phyloP scores from a whole-genome alignment of 2,888 invertebrate genomes.

The Brachyptera risi region DNA sequence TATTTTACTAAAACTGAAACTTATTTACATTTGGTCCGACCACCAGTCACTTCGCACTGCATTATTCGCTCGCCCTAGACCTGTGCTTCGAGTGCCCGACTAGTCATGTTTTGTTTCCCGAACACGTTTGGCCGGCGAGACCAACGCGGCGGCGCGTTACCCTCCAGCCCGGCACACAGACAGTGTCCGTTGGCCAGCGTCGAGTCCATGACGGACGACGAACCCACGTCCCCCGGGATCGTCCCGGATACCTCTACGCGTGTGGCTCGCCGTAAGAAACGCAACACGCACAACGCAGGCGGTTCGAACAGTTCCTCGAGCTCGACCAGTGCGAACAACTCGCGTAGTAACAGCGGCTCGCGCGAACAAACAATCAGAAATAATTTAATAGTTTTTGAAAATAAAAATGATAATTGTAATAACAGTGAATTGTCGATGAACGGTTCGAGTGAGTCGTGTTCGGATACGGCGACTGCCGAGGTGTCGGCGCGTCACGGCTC shows the following conservation, averaged over 20 bases:
- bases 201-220: constrained; percentile 36
- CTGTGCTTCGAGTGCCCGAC: no score
- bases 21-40: no score
- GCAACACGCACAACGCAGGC: neutral
- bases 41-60: no score
- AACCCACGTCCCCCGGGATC: constrained; percentile 33
- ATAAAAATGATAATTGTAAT: no score
- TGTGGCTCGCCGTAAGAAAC: neutral
- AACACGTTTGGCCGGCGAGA: constrained; percentile 48
- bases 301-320: neutral
- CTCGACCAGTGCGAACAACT: constrained; percentile 22
- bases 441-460: constrained; percentile 11
- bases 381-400: no score
- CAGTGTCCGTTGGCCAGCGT: constrained; percentile 36
- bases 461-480: neutral
- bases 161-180: neutral
- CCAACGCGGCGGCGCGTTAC: constrained; percentile 39
- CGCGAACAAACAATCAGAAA: neutral
- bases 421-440: constrained; percentile 18
- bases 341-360: constrained; percentile 26
- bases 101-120: constrained; percentile 45
- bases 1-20: no score
- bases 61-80: no score
- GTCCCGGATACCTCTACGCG: neutral
- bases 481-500: constrained; percentile 13